Percentiles rank a stretch among this genome's conserved stretches.
phyloP scores from a whole-genome alignment of 2,888 invertebrate genomes.

The Aleiodes leptofemur region DNA sequence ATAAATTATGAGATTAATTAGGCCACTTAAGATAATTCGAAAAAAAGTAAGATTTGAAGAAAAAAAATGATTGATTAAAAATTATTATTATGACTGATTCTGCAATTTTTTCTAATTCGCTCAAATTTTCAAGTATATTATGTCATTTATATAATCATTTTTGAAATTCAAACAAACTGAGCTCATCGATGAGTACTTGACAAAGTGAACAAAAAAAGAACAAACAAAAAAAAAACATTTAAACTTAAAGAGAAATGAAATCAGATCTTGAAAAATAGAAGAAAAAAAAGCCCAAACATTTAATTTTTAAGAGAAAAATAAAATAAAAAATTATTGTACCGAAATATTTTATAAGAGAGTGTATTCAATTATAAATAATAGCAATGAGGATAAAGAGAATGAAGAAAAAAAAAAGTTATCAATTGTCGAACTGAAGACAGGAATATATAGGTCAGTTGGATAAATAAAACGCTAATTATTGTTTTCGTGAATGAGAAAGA shows the following conservation, averaged over 20 bases:
- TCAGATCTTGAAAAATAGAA: slow-evolving; percentile 9
- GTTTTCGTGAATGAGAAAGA: slow-evolving; percentile 53
- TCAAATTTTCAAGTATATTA: no score
- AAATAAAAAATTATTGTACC: slow-evolving; percentile 62
- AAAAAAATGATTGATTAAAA: no score
- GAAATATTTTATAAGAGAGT: slow-evolving; percentile 72
- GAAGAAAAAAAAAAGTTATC: slow-evolving; percentile 43
- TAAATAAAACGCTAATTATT: slow-evolving; percentile 62
- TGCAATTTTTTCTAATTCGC: no score
- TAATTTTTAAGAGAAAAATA: slow-evolving; percentile 61
- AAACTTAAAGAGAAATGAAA: slow-evolving; percentile 25
- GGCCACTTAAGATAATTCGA: no score
- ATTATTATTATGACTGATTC: no score
- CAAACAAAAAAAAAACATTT: slow-evolving; percentile 11
- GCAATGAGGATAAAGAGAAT: slow-evolving; percentile 57
- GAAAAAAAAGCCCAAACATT: slow-evolving; percentile 56
- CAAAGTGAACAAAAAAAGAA: not conserved
- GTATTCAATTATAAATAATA: slow-evolving; percentile 63
- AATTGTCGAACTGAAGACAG: slow-evolving; percentile 52
- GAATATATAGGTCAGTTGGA: slow-evolving; percentile 63
- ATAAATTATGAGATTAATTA: slow-evolving; percentile 24
- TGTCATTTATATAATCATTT: no score
- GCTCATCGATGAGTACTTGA: not conserved
- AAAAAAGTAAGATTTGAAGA: no score
- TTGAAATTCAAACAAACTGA: no score